phyloP scores from a whole-genome alignment of 2,113 vertebrate species.

The Melanotaenia duboulayi region DNA sequence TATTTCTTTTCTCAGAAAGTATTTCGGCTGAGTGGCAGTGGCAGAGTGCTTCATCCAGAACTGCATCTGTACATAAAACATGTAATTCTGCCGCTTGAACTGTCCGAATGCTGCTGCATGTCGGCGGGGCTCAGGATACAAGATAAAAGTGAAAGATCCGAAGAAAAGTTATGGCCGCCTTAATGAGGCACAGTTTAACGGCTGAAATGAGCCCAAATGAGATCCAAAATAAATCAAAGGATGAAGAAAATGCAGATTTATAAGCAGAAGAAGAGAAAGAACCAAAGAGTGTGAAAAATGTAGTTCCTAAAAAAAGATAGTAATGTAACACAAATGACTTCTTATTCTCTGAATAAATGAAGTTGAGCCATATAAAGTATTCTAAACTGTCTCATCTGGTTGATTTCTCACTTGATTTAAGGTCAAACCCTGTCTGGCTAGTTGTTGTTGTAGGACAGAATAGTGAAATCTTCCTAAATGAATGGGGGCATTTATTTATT shows the following conservation, averaged over 20 bases:
- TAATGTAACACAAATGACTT: neutral
- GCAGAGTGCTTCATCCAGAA: slow-evolving; percentile 7
- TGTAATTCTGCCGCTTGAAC: slow-evolving; percentile 5
- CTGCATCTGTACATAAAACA: slow-evolving; percentile 1
- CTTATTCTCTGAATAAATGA: too few relatives aligned
- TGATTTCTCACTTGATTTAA: too few relatives aligned
- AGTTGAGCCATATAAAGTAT: too few relatives aligned
- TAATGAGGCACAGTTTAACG: neutral
- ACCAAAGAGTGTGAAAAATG: neutral
- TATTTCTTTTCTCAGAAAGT: slow-evolving; percentile 11
- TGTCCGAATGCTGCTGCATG: neutral
- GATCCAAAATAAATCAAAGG: neutral
- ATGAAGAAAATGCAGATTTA: neutral
- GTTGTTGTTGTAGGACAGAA: too few relatives aligned
- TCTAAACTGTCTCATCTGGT: too few relatives aligned
- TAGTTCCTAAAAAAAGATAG: neutral
- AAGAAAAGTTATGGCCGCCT: neutral
- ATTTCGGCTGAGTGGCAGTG: slow-evolving; percentile 14
- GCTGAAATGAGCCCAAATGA: neutral
- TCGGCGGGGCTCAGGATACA: neutral
- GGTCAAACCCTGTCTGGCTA: too few relatives aligned
- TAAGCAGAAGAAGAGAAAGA: neutral
- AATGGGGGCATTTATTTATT: too few relatives aligned
- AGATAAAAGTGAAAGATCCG: neutral
- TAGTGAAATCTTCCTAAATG: neutral